Percentiles rank a stretch among this genome's conserved stretches.
Evolutionary conservation across 2,113 vertebrate species (phyloP).

Genomic region (Hypanus sabinus): DNA sequence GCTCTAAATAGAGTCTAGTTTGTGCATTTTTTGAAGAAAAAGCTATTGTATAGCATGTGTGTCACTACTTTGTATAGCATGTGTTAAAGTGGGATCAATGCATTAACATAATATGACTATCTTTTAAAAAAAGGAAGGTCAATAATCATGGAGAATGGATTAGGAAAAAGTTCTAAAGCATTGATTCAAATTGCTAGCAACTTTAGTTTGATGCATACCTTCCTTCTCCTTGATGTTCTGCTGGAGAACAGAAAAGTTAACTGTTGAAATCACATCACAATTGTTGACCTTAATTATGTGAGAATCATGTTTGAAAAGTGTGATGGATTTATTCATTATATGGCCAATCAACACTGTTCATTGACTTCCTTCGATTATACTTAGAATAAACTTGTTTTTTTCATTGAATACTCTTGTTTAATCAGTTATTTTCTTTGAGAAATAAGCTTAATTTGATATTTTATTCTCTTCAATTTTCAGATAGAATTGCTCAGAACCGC

Average conservation of each 20-base stretch:
- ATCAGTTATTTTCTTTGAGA: not conserved
- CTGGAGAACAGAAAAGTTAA: not conserved
- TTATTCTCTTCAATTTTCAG: slow-evolving; percentile 52
- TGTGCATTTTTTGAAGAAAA: not conserved
- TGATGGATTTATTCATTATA: not conserved
- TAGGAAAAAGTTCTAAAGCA: not conserved
- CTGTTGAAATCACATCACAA: not conserved
- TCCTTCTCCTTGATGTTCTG: not conserved
- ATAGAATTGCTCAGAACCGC: slow-evolving; percentile 87
- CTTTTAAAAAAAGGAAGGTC: too few species aligned
- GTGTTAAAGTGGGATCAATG: not conserved
- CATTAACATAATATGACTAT: not conserved
- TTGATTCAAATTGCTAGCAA: not conserved
- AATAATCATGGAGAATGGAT: not conserved
- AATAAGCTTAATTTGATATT: slow-evolving; percentile 19
- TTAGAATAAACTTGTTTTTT: not conserved
- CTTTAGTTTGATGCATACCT: not conserved
- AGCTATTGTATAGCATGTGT: not conserved
- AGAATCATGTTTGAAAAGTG: not conserved
- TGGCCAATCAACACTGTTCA: not conserved
- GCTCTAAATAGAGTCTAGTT: not conserved
- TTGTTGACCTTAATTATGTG: not conserved
- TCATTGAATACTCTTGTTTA: not conserved
- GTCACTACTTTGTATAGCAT: not conserved
- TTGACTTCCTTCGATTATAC: not conserved